These are phyloP conservation scores for Penaeus vannamei DNA, from an alignment of 1,140 invertebrate genomes.

Conservation along the genomic window DNA sequence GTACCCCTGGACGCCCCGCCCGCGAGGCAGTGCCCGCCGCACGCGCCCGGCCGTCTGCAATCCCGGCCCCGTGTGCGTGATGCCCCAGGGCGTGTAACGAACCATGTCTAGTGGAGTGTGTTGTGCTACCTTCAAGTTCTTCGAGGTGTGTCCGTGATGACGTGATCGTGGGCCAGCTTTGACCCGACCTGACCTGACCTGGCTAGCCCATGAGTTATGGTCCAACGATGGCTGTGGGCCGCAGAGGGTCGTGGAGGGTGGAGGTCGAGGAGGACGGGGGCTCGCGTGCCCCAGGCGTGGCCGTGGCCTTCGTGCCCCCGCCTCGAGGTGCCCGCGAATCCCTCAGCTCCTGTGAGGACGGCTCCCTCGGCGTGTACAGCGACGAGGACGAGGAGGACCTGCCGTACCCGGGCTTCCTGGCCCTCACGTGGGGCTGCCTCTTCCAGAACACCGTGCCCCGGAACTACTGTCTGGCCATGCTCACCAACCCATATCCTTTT, in stretches of 20 bases:
- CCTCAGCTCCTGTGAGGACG: conserved; percentile 54
- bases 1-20: neutral
- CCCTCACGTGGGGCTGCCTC: conserved; percentile 66
- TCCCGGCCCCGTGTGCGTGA: neutral
- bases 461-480: conserved; percentile 65
- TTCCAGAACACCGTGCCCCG: conserved; percentile 61
- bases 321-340: conserved; percentile 47
- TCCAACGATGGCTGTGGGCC: conserved; percentile 61
- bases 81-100: neutral
- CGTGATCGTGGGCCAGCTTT: conserved; percentile 38
- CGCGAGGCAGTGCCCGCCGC: neutral
- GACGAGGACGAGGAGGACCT: conserved; percentile 59
- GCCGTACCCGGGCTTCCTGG: conserved; percentile 66
- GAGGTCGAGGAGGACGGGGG: conserved; percentile 58
- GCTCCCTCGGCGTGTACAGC: conserved; percentile 61
- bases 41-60: neutral
- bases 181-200: conserved; percentile 40
- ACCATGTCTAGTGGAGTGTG: conserved; percentile 6
- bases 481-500: conserved; percentile 68
- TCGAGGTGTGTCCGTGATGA: neutral
- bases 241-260: conserved; percentile 61
- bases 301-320: conserved; percentile 59
- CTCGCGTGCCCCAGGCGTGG: conserved; percentile 40
- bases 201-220: conserved; percentile 62
- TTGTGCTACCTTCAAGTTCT: conserved; percentile 12